A percentile compares a stretch with the other conserved stretches of the same genome.
Evolutionary conservation across 2,113 vertebrate genomes (phyloP).

Genomic region (Engraulis encrasicolus): DNA sequence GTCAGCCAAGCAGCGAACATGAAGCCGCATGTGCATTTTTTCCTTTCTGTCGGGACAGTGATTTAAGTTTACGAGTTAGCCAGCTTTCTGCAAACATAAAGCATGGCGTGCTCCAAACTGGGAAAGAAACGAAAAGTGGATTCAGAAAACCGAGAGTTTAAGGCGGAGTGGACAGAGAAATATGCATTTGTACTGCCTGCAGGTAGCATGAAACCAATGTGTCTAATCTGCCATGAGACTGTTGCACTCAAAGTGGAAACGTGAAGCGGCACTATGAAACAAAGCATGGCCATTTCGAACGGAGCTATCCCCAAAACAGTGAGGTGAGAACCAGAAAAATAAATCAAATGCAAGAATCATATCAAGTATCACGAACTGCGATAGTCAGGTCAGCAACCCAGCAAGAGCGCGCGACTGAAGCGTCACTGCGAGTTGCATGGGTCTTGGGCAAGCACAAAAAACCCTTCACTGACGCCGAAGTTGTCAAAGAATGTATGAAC

Average conservation of each 20-base stretch:
- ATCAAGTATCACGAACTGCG: no score
- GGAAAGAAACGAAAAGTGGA: neutral
- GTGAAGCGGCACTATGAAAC: slow-evolving; percentile 11
- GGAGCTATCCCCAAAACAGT: slow-evolving; percentile 12
- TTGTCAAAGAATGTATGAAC: slow-evolving; percentile 31
- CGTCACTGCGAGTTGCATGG: slow-evolving; percentile 32
- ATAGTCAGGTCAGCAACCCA: no score
- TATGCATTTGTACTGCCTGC: neutral
- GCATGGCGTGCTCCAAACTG: no score
- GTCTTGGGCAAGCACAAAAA: slow-evolving; percentile 30
- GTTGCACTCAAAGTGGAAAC: slow-evolving; percentile 14
- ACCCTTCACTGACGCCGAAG: no score
- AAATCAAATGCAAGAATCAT: no score
- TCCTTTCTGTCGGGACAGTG: no score
- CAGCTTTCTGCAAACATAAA: no score
- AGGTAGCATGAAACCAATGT: neutral
- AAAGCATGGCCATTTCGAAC: slow-evolving; percentile 22
- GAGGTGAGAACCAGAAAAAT: no score
- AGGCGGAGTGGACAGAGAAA: neutral
- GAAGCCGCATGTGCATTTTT: no score
- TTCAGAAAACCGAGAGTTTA: no score
- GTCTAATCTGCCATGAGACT: neutral
- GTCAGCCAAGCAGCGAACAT: no score
- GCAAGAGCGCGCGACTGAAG: slow-evolving; percentile 9
- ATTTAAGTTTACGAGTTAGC: no score